Percentiles rank a stretch among this genome's conserved stretches.
Conservation (phyloP, 1,140 invertebrate genomes). For the Drosophila melanogaster region DNA sequence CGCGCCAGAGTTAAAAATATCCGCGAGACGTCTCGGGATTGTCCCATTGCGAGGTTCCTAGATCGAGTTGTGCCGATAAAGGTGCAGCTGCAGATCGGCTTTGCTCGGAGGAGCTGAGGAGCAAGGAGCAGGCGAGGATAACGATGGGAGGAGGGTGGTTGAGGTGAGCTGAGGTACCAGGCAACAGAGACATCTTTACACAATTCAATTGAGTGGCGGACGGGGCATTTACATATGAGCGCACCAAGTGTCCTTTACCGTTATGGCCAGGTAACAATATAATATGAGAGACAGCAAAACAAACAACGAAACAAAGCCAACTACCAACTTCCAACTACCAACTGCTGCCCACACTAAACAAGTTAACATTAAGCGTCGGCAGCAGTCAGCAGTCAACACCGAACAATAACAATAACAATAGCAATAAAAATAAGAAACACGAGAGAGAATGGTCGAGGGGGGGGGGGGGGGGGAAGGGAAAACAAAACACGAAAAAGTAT, state of each 20-base stretch:
- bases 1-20: constrained; percentile 55
- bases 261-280: constrained; percentile 48
- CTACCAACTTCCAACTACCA: constrained; percentile 23
- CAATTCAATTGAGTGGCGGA: constrained; percentile 57
- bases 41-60: constrained; percentile 39
- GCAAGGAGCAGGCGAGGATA: no score
- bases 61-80: constrained; percentile 47
- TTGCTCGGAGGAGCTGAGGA: not conserved
- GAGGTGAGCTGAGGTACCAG: not conserved
- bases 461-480: constrained; percentile 18
- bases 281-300: constrained; percentile 31
- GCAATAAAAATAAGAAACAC: constrained; percentile 19
- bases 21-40: constrained; percentile 45
- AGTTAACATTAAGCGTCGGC: constrained; percentile 47
- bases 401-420: constrained; percentile 36
- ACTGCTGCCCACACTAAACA: constrained; percentile 53
- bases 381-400: constrained; percentile 33
- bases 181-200: constrained; percentile 25
- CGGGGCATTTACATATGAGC: constrained; percentile 53
- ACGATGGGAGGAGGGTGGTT: no score
- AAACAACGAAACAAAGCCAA: constrained; percentile 17
- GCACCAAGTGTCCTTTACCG: constrained; percentile 62
- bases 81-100: constrained; percentile 38
- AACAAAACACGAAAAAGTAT: constrained; percentile 60
- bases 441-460: not conserved